A percentile compares a stretch with the other conserved stretches of the same genome.
Conservation (phyloP, 2,113 vertebrate species). For the Vulpes ferrilata region DNA sequence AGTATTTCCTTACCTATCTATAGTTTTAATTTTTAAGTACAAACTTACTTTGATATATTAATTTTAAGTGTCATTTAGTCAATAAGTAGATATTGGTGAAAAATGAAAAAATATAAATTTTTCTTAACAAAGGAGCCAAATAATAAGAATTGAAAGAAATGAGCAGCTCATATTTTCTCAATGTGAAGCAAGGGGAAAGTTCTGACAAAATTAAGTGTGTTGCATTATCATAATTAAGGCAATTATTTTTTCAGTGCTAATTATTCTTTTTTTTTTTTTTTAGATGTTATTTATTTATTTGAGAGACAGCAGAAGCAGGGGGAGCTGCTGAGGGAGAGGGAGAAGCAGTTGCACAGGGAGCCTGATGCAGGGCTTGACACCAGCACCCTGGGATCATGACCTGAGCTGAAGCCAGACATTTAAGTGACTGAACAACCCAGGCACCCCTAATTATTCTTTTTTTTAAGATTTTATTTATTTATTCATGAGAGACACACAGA, state of each 20-base stretch:
- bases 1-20: neutral
- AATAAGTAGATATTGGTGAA: neutral
- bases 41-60: neutral
- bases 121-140: neutral
- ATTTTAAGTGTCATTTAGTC: neutral
- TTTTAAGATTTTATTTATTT: neutral
- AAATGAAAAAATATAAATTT: neutral
- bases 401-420: neutral
- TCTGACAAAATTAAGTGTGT: neutral
- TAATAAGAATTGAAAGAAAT: slow-evolving; percentile 22
- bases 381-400: neutral
- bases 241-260: neutral
- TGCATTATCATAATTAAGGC: neutral
- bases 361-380: neutral
- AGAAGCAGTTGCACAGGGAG: neutral
- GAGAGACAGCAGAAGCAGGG: neutral
- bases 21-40: slow-evolving; percentile 14
- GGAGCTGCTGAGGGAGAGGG: neutral
- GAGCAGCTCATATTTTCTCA: neutral
- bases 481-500: neutral
- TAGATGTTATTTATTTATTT: neutral
- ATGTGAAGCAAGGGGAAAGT: neutral
- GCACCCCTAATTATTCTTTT: too few species aligned
- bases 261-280: neutral
- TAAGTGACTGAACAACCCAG: too few species aligned